Conservation (phyloP, 2,113 vertebrate species). For the Coryphaenoides rupestris region DNA sequence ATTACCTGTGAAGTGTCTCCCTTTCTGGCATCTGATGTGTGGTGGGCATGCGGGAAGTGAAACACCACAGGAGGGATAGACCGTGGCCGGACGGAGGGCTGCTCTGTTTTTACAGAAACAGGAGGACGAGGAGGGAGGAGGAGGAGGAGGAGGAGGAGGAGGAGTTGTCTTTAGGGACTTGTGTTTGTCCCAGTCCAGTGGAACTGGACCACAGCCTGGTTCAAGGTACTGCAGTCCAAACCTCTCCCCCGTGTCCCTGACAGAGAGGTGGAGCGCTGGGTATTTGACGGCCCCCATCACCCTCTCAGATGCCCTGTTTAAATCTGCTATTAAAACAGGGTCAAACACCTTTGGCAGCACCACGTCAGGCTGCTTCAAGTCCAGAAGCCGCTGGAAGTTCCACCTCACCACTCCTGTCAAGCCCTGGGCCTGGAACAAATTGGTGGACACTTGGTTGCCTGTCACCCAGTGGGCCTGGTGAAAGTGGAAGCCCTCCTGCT, state of each 20-base stretch:
- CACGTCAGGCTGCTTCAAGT: slow-evolving; percentile 25
- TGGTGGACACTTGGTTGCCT: slow-evolving; percentile 5
- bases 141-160: no score
- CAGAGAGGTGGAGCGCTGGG: slow-evolving; percentile 15
- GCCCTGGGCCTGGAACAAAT: slow-evolving; percentile 33
- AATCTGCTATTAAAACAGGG: slow-evolving; percentile 10
- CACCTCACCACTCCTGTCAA: slow-evolving; percentile 31
- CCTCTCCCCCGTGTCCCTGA: slow-evolving; percentile 27
- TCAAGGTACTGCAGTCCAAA: slow-evolving; percentile 29
- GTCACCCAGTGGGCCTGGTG: slow-evolving; percentile 21
- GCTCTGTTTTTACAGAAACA: background rate
- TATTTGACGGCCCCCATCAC: slow-evolving; percentile 24
- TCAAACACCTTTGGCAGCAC: slow-evolving; percentile 22
- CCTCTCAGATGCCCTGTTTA: slow-evolving; percentile 13
- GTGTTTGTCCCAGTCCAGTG: slow-evolving; percentile 23
- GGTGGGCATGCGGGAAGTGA: no score
- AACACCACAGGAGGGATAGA: no score
- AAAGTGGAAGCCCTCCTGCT: slow-evolving; percentile 29
- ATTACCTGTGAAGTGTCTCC: no score
- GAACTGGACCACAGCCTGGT: slow-evolving; percentile 27
- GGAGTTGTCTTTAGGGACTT: slow-evolving; percentile 5
- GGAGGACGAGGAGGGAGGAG: no score
- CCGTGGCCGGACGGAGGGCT: no score
- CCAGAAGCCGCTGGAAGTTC: slow-evolving; percentile 33
- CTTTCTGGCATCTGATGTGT: no score